phyloP scores from a whole-genome alignment of 2,113 vertebrate genomes.

The Sminthopsis crassicaudata region DNA sequence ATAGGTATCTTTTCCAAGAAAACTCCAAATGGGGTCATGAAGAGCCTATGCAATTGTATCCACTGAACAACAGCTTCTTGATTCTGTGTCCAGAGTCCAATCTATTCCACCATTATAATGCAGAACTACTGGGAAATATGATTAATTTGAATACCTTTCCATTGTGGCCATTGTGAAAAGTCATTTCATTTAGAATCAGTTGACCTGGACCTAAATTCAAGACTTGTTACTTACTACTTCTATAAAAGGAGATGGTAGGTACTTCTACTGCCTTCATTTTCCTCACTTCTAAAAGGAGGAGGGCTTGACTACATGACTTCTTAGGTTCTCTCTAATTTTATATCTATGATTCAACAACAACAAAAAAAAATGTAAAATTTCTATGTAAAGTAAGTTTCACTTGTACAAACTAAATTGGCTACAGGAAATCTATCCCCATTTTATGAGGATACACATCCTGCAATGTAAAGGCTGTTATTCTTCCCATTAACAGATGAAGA shows the following conservation, averaged over 20 bases:
- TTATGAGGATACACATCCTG: neutral
- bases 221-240: neutral
- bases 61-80: neutral
- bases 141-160: neutral
- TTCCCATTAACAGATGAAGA: neutral
- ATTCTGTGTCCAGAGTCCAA: neutral
- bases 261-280: neutral
- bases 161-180: neutral
- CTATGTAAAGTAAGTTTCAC: constrained; percentile 22
- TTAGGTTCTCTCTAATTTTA: neutral
- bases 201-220: neutral
- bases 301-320: neutral
- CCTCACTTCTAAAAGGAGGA: neutral
- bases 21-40: neutral
- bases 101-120: neutral
- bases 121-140: neutral
- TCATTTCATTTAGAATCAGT: neutral
- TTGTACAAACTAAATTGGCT: constrained; percentile 31
- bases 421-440: neutral
- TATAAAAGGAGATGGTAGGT: neutral
- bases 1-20: neutral
- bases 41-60: neutral
- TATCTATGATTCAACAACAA: neutral
- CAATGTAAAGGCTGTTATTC: neutral
- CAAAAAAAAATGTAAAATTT: constrained; percentile 17